Conservation (phyloP, 1,140 invertebrate species). For the Calephelis nemesis region DNA sequence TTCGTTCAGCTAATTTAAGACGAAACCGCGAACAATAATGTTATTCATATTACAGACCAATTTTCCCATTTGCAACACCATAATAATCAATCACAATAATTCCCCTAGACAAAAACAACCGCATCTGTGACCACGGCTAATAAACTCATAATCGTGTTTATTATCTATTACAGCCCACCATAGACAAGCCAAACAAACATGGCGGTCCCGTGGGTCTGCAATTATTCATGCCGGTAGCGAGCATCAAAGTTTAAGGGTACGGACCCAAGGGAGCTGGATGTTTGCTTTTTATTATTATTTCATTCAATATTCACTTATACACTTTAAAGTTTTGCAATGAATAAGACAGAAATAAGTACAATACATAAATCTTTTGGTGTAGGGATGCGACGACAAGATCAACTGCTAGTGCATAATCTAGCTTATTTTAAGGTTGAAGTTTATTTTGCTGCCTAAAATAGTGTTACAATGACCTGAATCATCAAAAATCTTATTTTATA, state of each 20-base stretch:
- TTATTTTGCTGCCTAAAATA: too few species aligned
- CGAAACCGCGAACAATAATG: not conserved
- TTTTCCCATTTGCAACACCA: slow-evolving; percentile 3
- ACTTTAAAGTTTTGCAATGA: not conserved
- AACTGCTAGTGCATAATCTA: too few species aligned
- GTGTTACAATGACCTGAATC: too few species aligned
- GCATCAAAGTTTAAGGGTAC: slow-evolving; percentile 51
- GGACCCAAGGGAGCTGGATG: slow-evolving; percentile 38
- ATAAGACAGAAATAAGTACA: not conserved
- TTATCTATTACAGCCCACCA: slow-evolving; percentile 51
- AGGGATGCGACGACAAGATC: too few species aligned
- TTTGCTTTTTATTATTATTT: slow-evolving; percentile 42
- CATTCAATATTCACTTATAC: slow-evolving; percentile 19
- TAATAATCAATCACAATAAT: slow-evolving; percentile 33
- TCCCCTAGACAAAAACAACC: slow-evolving; percentile 22
- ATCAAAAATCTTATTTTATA: too few species aligned
- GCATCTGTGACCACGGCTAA: slow-evolving; percentile 58
- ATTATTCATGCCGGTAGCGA: slow-evolving; percentile 48
- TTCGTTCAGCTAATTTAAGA: too few species aligned
- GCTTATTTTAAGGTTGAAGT: too few species aligned
- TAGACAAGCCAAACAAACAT: slow-evolving; percentile 41
- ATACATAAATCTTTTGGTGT: too few species aligned
- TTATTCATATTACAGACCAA: slow-evolving; percentile 10
- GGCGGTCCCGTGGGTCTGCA: slow-evolving; percentile 40
- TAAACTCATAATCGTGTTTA: slow-evolving; percentile 67